Conservation (phyloP, 2,113 vertebrate species). For the Naja naja region DNA sequence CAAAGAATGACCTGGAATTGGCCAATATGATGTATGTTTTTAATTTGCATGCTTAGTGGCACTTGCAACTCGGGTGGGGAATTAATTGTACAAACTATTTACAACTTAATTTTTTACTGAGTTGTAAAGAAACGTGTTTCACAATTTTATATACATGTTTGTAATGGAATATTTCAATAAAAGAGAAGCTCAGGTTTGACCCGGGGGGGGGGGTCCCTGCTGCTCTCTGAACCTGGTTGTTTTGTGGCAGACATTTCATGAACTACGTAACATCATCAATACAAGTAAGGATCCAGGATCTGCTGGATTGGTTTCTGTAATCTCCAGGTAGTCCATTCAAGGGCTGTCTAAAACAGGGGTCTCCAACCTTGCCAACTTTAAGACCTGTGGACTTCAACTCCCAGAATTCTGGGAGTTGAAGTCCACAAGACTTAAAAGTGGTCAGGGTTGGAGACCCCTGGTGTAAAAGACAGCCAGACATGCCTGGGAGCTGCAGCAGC, state of each 20-base stretch:
- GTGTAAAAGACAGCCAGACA: not conserved
- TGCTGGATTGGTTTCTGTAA: not conserved
- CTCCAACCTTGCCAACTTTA: too few species aligned
- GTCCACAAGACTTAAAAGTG: too few species aligned
- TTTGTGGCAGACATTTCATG: not conserved
- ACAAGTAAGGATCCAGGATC: not conserved
- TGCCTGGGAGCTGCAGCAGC: not conserved
- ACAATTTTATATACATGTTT: not conserved
- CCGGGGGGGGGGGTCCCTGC: too few species aligned
- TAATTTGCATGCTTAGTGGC: not conserved
- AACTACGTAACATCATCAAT: not conserved
- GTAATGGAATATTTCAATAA: not conserved
- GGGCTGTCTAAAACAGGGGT: too few species aligned
- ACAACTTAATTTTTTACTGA: not conserved
- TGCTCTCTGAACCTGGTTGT: not conserved
- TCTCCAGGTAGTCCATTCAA: not conserved
- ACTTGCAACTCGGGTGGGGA: not conserved
- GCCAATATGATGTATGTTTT: not conserved
- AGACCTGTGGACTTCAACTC: too few species aligned
- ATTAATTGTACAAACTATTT: not conserved
- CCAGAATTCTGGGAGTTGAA: too few species aligned
- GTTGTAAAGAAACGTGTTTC: not conserved
- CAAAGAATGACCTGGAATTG: not conserved
- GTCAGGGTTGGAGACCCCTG: too few species aligned
- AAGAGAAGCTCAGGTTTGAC: not conserved